These are phyloP conservation scores for Acrocephalus scirpaceus DNA, from an alignment of 2,797 vertebrate genomes.

Conservation along the genomic window DNA sequence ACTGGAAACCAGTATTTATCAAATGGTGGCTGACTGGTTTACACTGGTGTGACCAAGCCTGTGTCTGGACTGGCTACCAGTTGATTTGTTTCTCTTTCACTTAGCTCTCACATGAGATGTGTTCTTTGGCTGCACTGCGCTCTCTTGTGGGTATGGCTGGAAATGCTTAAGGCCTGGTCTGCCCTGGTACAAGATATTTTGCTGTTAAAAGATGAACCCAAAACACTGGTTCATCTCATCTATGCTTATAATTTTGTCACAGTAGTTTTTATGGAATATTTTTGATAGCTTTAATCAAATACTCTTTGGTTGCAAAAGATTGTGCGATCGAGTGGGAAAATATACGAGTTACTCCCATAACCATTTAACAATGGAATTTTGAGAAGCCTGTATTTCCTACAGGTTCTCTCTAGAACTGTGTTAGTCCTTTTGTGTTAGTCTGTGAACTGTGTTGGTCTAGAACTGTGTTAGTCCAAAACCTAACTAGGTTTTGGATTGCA, in stretches of 20 bases:
- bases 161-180: constrained; percentile 12
- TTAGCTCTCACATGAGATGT: constrained; percentile 1
- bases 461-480: neutral
- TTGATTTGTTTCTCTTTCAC: constrained; percentile 44
- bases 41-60: constrained; percentile 32
- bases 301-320: neutral
- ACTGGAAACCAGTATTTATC: constrained; percentile 48
- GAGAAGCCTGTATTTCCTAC: neutral
- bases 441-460: too few species aligned
- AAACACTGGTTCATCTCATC: neutral
- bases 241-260: neutral
- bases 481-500: neutral
- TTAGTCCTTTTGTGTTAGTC: too few species aligned
- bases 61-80: constrained; percentile 34
- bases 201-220: neutral
- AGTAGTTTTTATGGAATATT: neutral
- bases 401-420: neutral
- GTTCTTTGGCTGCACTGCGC: constrained; percentile 68
- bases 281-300: neutral
- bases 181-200: neutral
- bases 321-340: neutral
- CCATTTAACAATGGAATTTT: neutral
- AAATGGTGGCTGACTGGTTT: constrained; percentile 63
- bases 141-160: constrained; percentile 76
- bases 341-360: neutral